Conservation (phyloP, 2,113 vertebrate species). For the Puffinus mauretanicus region DNA sequence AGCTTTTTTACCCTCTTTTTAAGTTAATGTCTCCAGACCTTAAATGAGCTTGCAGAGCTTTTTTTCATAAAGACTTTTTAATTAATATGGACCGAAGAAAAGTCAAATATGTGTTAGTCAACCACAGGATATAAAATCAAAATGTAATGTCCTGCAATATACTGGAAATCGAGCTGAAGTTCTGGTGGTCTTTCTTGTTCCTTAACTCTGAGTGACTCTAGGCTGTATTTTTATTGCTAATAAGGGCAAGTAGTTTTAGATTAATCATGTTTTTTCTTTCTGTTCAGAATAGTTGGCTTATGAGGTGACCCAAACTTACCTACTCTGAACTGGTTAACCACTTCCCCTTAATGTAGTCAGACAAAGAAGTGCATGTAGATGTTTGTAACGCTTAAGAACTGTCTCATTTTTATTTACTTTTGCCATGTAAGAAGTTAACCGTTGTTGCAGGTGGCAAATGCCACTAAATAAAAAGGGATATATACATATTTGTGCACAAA, state of each 20-base stretch:
- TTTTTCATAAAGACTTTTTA: neutral
- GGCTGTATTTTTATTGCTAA: neutral
- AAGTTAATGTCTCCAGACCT: neutral
- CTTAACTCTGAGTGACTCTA: neutral
- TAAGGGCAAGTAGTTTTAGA: neutral
- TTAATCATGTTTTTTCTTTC: neutral
- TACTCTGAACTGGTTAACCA: neutral
- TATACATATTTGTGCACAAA: neutral
- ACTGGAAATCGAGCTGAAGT: neutral
- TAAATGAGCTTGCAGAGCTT: neutral
- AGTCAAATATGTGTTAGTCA: neutral
- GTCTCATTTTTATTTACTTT: neutral
- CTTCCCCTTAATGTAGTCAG: neutral
- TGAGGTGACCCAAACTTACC: neutral
- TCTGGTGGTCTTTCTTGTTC: neutral
- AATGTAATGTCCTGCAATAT: neutral
- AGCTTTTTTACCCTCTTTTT: neutral
- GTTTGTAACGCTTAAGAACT: neutral
- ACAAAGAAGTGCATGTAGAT: neutral
- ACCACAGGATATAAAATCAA: neutral
- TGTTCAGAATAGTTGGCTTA: neutral
- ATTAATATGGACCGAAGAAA: neutral
- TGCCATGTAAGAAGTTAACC: neutral
- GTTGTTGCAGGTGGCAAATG: neutral
- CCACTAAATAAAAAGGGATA: neutral